Evolutionary conservation across 2,888 invertebrate species (phyloP).

Genomic region (Tethea ocularis): DNA sequence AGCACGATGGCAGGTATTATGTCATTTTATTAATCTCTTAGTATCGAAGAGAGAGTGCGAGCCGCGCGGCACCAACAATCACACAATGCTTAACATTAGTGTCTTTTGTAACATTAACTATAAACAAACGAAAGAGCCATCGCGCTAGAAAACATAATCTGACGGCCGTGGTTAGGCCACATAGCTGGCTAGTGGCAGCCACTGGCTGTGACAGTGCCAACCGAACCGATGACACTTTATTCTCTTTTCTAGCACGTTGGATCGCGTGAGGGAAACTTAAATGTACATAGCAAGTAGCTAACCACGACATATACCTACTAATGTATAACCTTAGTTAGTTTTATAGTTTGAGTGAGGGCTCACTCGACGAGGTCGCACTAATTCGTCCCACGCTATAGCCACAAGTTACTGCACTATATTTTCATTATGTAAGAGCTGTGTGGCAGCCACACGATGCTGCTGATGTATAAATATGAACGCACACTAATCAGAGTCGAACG

Average conservation of each 20-base stretch:
- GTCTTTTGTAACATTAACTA: conserved; percentile 7
- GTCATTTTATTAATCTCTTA: not conserved
- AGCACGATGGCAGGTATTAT: no score
- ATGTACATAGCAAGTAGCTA: not conserved
- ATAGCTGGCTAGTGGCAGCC: not conserved
- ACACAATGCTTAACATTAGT: conserved; percentile 9
- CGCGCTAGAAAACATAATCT: not conserved
- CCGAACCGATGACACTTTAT: not conserved
- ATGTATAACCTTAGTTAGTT: not conserved
- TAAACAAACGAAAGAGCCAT: not conserved
- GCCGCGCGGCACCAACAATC: conserved; percentile 7
- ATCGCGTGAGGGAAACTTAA: not conserved
- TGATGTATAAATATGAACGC: no score
- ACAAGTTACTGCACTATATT: no score
- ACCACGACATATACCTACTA: conserved; percentile 2
- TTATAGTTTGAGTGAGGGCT: not conserved
- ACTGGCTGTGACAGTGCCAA: not conserved
- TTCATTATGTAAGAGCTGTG: not conserved
- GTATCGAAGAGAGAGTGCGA: not conserved
- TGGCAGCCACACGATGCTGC: not conserved
- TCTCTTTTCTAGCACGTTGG: not conserved
- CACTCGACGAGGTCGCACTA: not conserved
- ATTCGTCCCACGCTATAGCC: not conserved
- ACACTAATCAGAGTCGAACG: no score
- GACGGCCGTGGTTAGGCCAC: not conserved